Conservation (phyloP, 1,140 invertebrate species). For the Mesaphorura yosii region DNA sequence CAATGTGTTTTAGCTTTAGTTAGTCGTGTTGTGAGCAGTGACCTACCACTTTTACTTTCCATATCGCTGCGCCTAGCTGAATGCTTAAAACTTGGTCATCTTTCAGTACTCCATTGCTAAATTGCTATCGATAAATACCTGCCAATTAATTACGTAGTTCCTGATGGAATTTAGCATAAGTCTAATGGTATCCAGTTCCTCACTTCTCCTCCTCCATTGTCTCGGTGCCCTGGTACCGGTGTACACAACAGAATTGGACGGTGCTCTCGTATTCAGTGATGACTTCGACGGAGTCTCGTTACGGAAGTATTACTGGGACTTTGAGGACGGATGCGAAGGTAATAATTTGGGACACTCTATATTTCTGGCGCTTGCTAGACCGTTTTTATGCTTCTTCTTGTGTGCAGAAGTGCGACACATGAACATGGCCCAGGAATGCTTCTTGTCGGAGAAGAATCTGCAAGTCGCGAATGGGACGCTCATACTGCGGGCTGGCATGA, state of each 20-base stretch:
- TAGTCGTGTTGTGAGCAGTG: no score
- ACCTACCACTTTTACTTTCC: no score
- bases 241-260: constrained; percentile 5
- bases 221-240: background rate
- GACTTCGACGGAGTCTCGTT: constrained; percentile 14
- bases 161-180: no score
- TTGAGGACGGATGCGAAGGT: constrained; percentile 16
- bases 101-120: no score
- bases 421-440: constrained; percentile 17
- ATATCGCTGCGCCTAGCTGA: no score
- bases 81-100: no score
- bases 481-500: constrained; percentile 8
- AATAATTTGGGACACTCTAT: background rate
- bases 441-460: constrained; percentile 9
- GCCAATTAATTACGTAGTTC: no score
- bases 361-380: background rate
- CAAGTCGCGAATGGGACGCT: constrained; percentile 11
- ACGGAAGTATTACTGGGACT: constrained; percentile 5
- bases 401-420: constrained; percentile 9
- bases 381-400: background rate
- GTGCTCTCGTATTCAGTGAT: constrained; percentile 9
- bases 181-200: background rate
- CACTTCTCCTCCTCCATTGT: background rate
- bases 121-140: no score
- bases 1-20: no score